Conservation (phyloP, 2,888 invertebrate genomes). For the Amphiduros pacificus region DNA sequence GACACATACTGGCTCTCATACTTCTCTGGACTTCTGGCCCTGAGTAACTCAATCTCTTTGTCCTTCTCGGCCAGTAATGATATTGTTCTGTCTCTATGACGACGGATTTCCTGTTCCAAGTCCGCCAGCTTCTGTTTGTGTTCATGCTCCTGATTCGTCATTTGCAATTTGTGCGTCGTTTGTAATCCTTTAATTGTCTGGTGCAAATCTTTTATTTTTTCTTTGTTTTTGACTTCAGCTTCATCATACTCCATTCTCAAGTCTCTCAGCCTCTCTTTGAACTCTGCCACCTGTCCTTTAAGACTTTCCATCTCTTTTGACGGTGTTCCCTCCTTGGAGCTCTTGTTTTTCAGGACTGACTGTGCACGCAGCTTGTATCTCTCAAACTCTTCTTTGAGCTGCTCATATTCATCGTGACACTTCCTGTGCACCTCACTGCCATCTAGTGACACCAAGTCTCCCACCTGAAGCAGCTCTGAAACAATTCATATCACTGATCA, state of each 20-base stretch:
- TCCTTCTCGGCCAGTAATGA: conserved; percentile 81
- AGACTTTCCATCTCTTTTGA: conserved; percentile 47
- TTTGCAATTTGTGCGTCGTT: conserved; percentile 58
- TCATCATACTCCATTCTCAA: conserved; percentile 54
- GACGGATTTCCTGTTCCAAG: conserved; percentile 60
- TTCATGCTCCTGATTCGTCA: conserved; percentile 56
- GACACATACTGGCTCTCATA: conserved; percentile 17
- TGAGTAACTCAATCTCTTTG: conserved; percentile 57
- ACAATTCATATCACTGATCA: background rate
- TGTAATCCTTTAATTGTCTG: conserved; percentile 49
- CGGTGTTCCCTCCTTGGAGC: conserved; percentile 32
- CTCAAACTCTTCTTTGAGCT: conserved; percentile 71
- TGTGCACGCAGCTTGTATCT: conserved; percentile 65
- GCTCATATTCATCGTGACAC: conserved; percentile 71
- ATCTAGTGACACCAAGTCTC: conserved; percentile 26
- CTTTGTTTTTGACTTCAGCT: conserved; percentile 36
- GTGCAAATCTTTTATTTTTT: conserved; percentile 38
- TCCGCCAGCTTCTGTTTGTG: conserved; percentile 70
- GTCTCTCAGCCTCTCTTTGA: conserved; percentile 48
- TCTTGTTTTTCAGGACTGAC: conserved; percentile 59
- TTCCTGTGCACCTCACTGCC: conserved; percentile 47
- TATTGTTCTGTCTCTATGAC: conserved; percentile 80
- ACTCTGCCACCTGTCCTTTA: conserved; percentile 65
- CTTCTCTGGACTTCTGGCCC: conserved; percentile 37
- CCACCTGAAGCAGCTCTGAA: conserved; percentile 12